Evolutionary conservation across 2,113 vertebrate genomes (phyloP).

Genomic region (Argyrosomus japonicus): DNA sequence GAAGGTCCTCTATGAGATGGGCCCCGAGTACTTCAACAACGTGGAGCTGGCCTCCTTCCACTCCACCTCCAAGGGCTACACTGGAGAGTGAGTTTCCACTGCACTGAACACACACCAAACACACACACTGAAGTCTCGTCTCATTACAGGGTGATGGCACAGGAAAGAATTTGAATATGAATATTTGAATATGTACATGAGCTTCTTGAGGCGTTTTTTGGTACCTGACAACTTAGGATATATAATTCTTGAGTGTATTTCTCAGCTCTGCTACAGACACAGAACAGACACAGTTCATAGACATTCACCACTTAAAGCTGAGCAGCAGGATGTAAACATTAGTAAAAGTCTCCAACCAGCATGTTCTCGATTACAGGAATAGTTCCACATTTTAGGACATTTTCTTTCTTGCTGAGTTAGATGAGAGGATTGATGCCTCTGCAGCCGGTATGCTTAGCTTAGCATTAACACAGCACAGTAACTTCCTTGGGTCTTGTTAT

Average conservation of each 20-base stretch:
- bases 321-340: background rate
- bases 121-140: background rate
- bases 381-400: background rate
- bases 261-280: background rate
- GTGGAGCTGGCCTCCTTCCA: conserved; percentile 90
- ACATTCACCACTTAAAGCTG: background rate
- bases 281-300: background rate
- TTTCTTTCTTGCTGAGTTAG: background rate
- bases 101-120: background rate
- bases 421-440: background rate
- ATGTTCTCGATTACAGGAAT: background rate
- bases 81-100: conserved; percentile 84
- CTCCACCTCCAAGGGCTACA: conserved; percentile 90
- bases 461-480: too few relatives aligned
- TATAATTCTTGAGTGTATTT: background rate
- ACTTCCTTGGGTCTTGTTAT: too few relatives aligned
- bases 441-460: background rate
- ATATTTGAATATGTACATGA: background rate
- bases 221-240: too few relatives aligned
- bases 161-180: background rate
- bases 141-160: background rate
- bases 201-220: too few relatives aligned
- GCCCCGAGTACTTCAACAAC: conserved; percentile 77
- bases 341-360: background rate
- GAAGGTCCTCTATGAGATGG: conserved; percentile 90